These are phyloP conservation scores for Mystacides longicornis DNA, from an alignment of 2,888 invertebrate species.

Conservation along the genomic window DNA sequence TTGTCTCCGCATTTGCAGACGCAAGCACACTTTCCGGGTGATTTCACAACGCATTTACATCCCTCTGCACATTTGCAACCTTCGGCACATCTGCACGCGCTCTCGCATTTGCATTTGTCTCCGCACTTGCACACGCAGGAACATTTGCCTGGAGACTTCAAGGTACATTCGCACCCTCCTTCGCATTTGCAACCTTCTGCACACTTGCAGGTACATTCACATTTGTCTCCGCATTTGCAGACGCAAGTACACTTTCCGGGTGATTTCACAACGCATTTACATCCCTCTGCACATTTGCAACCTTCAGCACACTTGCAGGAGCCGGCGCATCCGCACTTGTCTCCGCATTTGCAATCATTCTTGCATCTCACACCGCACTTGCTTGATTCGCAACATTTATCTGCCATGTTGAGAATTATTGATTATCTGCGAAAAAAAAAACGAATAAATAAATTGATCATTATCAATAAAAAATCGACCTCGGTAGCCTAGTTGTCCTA, in stretches of 20 bases:
- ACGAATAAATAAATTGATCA: no score
- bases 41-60: conserved; percentile 17
- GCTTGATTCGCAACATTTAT: conserved; percentile 5
- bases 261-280: conserved; percentile 7
- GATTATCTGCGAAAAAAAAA: not conserved
- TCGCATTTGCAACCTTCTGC: conserved; percentile 14
- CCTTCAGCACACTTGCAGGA: conserved; percentile 21
- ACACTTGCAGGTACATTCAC: conserved; percentile 11
- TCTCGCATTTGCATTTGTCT: conserved; percentile 18
- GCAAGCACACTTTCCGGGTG: conserved; percentile 15
- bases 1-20: conserved; percentile 20
- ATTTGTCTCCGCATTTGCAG: conserved; percentile 18
- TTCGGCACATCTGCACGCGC: conserved; percentile 14
- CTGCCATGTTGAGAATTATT: not conserved
- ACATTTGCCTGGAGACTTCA: conserved; percentile 14
- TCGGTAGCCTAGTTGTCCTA: no score
- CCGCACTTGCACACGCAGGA: conserved; percentile 20
- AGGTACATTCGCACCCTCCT: conserved; percentile 20
- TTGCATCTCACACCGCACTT: conserved; percentile 18
- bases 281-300: conserved; percentile 17
- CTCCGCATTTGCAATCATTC: conserved; percentile 18
- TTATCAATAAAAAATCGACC: no score
- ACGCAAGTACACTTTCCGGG: conserved; percentile 18
- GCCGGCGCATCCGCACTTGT: conserved; percentile 12
- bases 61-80: conserved; percentile 21